These are phyloP conservation scores for Drosophila diplacantha DNA, from an alignment of 2,888 invertebrate genomes.

Conservation along the genomic window DNA sequence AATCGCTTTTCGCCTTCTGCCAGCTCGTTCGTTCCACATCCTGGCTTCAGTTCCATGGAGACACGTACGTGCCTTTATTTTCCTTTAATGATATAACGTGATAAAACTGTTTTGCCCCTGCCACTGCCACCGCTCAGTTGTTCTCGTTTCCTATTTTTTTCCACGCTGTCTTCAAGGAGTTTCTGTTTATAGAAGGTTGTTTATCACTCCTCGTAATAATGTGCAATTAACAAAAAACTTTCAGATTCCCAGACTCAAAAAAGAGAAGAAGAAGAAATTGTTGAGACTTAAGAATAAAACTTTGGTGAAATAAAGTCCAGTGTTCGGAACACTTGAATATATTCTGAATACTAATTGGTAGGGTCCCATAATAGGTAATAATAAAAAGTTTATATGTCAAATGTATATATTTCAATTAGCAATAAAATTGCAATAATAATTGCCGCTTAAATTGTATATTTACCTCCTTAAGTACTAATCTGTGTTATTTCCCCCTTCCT, in stretches of 20 bases:
- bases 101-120: conserved; percentile 41
- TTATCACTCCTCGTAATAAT: conserved; percentile 29
- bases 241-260: neutral
- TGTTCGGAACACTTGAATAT: neutral
- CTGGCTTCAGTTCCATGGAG: conserved; percentile 49
- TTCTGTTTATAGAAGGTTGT: conserved; percentile 19
- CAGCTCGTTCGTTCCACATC: conserved; percentile 30
- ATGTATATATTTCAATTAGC: neutral
- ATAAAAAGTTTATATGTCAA: neutral
- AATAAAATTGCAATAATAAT: neutral
- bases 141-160: conserved; percentile 10
- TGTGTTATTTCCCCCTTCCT: neutral
- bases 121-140: conserved; percentile 1
- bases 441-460: neutral
- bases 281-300: neutral
- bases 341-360: neutral
- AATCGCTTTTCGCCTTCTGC: conserved; percentile 43
- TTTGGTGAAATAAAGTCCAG: neutral
- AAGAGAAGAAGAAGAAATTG: conserved; percentile 19
- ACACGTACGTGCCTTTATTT: conserved; percentile 67
- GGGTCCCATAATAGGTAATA: neutral
- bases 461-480: neutral
- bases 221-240: conserved; percentile 40
- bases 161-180: conserved; percentile 14
- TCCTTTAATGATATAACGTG: conserved; percentile 64